Conservation (phyloP, 2,113 vertebrate genomes). For the Ceratotherium simum region DNA sequence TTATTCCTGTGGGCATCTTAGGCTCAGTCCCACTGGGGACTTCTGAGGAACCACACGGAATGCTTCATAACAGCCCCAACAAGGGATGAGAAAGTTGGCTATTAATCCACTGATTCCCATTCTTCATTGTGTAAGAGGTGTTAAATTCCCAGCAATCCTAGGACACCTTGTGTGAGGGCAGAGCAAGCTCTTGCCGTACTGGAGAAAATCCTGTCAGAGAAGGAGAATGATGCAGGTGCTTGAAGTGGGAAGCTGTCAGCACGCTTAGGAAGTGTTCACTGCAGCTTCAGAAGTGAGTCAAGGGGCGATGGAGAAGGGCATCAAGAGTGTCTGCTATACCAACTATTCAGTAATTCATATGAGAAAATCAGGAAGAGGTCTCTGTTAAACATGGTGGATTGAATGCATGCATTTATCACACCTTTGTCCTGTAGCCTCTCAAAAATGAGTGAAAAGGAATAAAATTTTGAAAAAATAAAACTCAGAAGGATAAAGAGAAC, state of each 20-base stretch:
- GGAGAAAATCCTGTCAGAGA: neutral
- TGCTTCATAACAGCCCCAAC: neutral
- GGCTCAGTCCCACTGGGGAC: neutral
- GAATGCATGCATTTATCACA: neutral
- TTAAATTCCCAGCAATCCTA: neutral
- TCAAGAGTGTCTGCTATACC: neutral
- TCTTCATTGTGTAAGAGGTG: neutral
- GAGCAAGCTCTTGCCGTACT: neutral
- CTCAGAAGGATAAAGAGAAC: neutral
- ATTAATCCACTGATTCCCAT: neutral
- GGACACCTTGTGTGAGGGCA: neutral
- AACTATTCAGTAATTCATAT: neutral
- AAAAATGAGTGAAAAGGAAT: neutral
- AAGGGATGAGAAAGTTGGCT: neutral
- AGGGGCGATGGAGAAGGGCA: fast-evolving
- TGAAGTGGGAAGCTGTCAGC: neutral
- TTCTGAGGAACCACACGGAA: neutral
- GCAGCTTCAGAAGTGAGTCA: neutral
- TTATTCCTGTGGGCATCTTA: neutral
- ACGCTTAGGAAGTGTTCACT: neutral
- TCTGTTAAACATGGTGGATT: neutral
- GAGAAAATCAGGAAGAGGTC: neutral
- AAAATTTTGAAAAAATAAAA: neutral
- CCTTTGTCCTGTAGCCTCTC: neutral
- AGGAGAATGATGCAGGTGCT: neutral